Percentiles rank a stretch among this genome's conserved stretches.
phyloP scores from a whole-genome alignment of 2,797 vertebrate species.

The Trachurus trachurus region DNA sequence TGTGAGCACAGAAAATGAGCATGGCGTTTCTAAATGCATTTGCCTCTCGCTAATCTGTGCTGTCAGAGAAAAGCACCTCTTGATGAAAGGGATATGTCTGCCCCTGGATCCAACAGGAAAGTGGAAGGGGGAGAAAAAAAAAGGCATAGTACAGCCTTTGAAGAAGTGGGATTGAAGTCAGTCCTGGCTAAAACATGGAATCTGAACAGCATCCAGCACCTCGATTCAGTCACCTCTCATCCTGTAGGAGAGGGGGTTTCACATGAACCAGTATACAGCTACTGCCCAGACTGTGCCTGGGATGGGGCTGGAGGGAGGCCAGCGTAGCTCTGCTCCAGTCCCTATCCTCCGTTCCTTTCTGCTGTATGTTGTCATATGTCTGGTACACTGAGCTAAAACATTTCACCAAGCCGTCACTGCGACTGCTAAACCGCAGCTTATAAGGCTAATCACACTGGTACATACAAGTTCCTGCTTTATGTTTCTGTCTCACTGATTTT shows the following conservation, averaged over 20 bases:
- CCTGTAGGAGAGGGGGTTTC: constrained; percentile 58
- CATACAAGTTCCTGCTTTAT: constrained; percentile 14
- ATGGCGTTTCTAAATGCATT: constrained; percentile 69
- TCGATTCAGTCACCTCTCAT: constrained; percentile 65
- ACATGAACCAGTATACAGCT: constrained; percentile 55
- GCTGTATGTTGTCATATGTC: not conserved
- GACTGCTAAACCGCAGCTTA: not conserved
- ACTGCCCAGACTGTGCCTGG: constrained; percentile 52
- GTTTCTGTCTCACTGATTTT: constrained; percentile 29
- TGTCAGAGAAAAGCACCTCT: constrained; percentile 78
- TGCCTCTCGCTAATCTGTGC: constrained; percentile 73
- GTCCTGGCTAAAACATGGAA: constrained; percentile 56
- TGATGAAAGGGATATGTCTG: constrained; percentile 77
- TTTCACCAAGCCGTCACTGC: no score
- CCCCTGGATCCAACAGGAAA: constrained; percentile 66
- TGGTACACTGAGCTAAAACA: no score
- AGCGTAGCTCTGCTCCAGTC: constrained; percentile 49
- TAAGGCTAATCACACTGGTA: constrained; percentile 39
- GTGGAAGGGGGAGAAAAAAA: constrained; percentile 7
- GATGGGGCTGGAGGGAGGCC: constrained; percentile 57
- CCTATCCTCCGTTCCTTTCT: constrained; percentile 10
- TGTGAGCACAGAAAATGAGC: constrained; percentile 65
- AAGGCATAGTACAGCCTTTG: constrained; percentile 55
- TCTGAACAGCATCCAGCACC: constrained; percentile 40
- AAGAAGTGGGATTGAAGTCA: constrained; percentile 72